Evolutionary conservation across 2,113 vertebrate genomes (phyloP).

Genomic region (Otolemur garnettii): DNA sequence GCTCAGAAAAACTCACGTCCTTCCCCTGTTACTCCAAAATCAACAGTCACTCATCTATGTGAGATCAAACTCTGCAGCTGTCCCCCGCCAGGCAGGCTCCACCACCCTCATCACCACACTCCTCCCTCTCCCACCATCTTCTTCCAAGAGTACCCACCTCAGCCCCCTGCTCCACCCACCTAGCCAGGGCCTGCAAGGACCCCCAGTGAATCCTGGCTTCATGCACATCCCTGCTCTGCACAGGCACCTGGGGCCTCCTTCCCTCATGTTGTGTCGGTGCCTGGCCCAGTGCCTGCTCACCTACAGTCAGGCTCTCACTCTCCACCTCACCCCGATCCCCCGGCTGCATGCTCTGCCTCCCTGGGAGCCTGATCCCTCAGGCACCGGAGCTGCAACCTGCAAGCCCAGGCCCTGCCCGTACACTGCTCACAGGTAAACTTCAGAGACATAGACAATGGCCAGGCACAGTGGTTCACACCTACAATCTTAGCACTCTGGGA

Average conservation of each 20-base stretch:
- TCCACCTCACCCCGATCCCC: neutral
- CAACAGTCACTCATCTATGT: fast-evolving
- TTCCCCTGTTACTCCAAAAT: neutral
- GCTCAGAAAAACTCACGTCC: neutral
- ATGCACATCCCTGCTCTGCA: neutral
- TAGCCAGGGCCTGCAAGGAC: fast-evolving
- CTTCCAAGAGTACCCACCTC: neutral
- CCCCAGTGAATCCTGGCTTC: neutral
- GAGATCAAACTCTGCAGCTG: neutral
- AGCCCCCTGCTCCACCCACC: neutral
- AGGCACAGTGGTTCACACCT: too few relatives aligned
- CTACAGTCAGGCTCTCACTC: neutral
- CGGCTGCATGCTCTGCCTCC: neutral
- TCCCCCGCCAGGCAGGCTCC: too few relatives aligned
- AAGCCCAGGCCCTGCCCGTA: too few relatives aligned
- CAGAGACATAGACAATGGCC: neutral
- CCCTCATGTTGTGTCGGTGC: fast-evolving
- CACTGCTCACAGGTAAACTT: fast-evolving
- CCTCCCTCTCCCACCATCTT: neutral
- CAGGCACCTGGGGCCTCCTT: neutral
- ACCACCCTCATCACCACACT: fast-evolving
- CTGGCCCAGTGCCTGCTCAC: neutral
- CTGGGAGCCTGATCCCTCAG: neutral
- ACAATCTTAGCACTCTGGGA: too few relatives aligned
- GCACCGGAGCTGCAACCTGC: fast-evolving